Conservation (phyloP, 2,888 invertebrate genomes). For the Trilocha varians region DNA sequence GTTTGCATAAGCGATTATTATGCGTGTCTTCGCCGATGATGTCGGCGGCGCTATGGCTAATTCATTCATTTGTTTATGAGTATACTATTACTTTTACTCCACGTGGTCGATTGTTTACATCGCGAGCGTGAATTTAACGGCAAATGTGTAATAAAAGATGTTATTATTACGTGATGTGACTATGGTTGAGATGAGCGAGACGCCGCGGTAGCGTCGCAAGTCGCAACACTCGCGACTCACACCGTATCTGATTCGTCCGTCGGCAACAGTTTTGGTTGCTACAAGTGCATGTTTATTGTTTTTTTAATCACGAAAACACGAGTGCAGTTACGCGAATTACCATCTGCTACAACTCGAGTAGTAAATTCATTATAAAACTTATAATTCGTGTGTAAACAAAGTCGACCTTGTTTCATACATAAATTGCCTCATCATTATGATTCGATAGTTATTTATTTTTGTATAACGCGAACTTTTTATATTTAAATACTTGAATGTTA, state of each 20-base stretch:
- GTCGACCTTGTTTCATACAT: background rate
- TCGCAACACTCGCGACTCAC: too few relatives aligned
- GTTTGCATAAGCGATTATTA: constrained; percentile 69
- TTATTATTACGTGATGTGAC: constrained; percentile 36
- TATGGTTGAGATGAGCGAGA: constrained; percentile 17
- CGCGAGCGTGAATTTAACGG: constrained; percentile 43
- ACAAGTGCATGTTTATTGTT: background rate
- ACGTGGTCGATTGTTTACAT: constrained; percentile 63
- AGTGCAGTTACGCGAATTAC: background rate
- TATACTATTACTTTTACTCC: constrained; percentile 62
- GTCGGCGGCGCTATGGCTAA: constrained; percentile 52
- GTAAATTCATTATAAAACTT: background rate
- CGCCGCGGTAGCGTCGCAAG: too few relatives aligned
- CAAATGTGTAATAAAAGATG: constrained; percentile 50
- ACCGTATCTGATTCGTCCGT: constrained; percentile 13
- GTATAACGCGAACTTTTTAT: constrained; percentile 7
- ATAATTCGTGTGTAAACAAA: background rate
- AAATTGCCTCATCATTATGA: constrained; percentile 18
- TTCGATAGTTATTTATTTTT: constrained; percentile 4
- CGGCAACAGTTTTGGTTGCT: background rate
- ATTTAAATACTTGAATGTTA: constrained; percentile 5
- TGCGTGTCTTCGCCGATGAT: constrained; percentile 64
- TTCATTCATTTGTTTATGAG: constrained; percentile 64
- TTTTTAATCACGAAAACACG: background rate
- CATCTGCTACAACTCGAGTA: background rate